Evolutionary conservation across 2,888 invertebrate species (phyloP).

Genomic region (Clepsis dumicolana): DNA sequence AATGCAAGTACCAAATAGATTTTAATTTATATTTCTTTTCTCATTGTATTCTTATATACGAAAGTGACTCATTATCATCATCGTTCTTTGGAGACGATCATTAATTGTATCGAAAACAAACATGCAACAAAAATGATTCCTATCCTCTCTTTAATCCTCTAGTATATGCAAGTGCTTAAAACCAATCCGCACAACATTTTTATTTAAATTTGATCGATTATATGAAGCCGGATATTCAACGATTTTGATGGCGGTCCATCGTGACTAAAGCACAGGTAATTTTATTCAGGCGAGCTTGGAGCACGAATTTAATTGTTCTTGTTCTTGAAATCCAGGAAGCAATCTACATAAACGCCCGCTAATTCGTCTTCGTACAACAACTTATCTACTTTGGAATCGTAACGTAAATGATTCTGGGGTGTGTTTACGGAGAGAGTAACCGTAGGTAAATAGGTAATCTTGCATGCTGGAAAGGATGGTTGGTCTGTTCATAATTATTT

Average conservation of each 20-base stretch:
- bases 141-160: no score
- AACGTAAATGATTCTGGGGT: constrained; percentile 14
- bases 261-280: constrained; percentile 61
- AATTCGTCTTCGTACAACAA: constrained; percentile 62
- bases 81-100: no score
- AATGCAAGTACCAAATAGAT: no score
- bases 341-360: constrained; percentile 80
- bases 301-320: constrained; percentile 82
- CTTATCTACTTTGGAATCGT: constrained; percentile 26
- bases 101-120: no score
- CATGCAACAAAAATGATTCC: no score
- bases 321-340: constrained; percentile 77
- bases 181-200: constrained; percentile 11
- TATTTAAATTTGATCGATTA: constrained; percentile 17
- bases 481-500: no score
- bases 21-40: no score
- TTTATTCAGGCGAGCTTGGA: constrained; percentile 72
- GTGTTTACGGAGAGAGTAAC: not conserved
- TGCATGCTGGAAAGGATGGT: no score
- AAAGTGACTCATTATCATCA: no score
- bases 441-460: not conserved
- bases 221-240: constrained; percentile 43
- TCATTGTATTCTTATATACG: no score
- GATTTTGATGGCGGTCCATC: constrained; percentile 31
- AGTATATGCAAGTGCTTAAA: no score